Percentiles rank a stretch among this genome's conserved stretches.
phyloP scores from a whole-genome alignment of 2,888 invertebrate species.

The Tetramorium bicarinatum region DNA sequence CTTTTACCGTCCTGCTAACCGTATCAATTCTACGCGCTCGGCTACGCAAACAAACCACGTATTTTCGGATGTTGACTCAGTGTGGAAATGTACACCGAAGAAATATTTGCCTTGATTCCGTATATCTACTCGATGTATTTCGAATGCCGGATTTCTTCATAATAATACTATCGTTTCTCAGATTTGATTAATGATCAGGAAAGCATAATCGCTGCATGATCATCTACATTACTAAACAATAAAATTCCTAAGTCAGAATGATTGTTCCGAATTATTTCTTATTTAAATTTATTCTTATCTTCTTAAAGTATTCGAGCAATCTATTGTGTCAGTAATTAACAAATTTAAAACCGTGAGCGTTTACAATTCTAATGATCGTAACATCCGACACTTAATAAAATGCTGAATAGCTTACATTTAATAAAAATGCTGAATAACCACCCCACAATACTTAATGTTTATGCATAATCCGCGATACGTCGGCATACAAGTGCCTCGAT shows the following conservation, averaged over 20 bases:
- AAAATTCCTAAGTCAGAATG: not conserved
- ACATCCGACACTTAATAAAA: conserved; percentile 18
- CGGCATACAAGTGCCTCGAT: conserved; percentile 20
- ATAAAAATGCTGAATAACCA: not conserved
- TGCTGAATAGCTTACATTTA: conserved; percentile 1
- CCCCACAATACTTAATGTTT: conserved; percentile 30
- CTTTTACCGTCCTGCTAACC: conserved; percentile 74
- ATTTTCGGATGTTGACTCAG: conserved; percentile 80
- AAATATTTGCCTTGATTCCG: conserved; percentile 65
- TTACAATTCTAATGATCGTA: conserved; percentile 30
- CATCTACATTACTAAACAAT: not conserved
- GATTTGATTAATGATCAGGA: conserved; percentile 27
- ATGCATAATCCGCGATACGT: conserved; percentile 36
- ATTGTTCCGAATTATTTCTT: not conserved
- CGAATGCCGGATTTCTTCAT: conserved; percentile 13
- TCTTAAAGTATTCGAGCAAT: not conserved
- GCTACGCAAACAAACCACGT: conserved; percentile 81
- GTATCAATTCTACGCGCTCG: conserved; percentile 80
- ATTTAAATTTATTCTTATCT: not conserved
- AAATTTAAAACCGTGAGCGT: not conserved
- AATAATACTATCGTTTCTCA: not conserved
- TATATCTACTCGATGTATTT: conserved; percentile 45
- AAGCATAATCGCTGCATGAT: not conserved
- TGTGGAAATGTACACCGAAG: conserved; percentile 73
- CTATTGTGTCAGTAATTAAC: conserved; percentile 13